phyloP scores from a whole-genome alignment of 2,113 vertebrate genomes.

The Hippocampus comes region DNA sequence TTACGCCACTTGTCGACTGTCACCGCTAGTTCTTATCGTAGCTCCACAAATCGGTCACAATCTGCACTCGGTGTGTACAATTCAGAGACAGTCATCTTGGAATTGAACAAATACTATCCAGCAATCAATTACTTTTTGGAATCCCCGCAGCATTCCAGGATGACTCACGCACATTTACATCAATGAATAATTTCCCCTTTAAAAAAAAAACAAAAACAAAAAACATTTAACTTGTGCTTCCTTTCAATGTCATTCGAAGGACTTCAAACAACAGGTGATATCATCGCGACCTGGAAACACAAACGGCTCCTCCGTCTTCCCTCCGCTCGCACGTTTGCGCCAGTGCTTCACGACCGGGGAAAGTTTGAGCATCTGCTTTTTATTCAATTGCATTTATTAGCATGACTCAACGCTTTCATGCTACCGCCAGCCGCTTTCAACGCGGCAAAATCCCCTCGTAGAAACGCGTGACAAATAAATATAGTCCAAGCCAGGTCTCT shows the following conservation, averaged over 20 bases:
- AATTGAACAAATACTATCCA: too few species aligned
- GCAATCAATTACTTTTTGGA: too few species aligned
- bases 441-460: constrained; percentile 21
- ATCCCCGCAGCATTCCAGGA: too few species aligned
- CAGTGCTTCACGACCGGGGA: constrained; percentile 58
- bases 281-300: constrained; percentile 59
- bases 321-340: constrained; percentile 38
- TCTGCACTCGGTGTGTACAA: too few species aligned
- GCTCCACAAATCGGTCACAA: too few species aligned
- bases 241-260: constrained; percentile 41
- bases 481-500: constrained; percentile 18
- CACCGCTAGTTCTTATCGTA: too few species aligned
- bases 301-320: constrained; percentile 58
- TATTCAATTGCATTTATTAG: constrained; percentile 67
- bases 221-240: constrained; percentile 17
- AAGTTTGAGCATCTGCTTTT: constrained; percentile 69
- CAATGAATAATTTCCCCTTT: constrained; percentile 23
- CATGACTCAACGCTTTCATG: constrained; percentile 59
- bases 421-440: constrained; percentile 59
- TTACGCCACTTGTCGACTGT: too few species aligned
- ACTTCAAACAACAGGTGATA: constrained; percentile 67
- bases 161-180: constrained; percentile 29
- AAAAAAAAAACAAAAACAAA: not conserved
- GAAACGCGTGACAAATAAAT: constrained; percentile 37
- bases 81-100: too few species aligned